Evolutionary conservation across 2,888 invertebrate species (phyloP), one percentile per base, ranked within the genome.

Genomic region (Bugulina stolonifera): DNA sequence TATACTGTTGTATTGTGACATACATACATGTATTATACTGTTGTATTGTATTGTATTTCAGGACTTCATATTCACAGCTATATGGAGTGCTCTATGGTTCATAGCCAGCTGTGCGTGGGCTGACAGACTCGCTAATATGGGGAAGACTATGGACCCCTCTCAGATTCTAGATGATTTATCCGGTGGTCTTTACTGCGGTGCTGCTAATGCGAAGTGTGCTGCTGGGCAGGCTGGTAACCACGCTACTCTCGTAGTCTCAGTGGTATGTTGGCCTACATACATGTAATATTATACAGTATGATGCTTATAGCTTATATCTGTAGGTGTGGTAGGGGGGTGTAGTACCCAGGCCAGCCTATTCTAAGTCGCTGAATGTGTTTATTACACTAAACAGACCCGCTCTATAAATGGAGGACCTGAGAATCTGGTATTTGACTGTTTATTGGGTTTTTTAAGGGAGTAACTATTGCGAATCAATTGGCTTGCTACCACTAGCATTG

Each of bases 41-140:
- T 22, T 14, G 22, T 52, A 52, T 52, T 10, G 22, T 14, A 10
- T 22, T 27, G 29, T 64, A 3, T 64, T 64, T 1, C 78, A 90
- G 89, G 90, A 91, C 83, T 89, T 90, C 78, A 83, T 87, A 18
- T 77, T 88, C 5, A 89, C 90, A 29, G 86, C 87, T 14, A 83
- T 90, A 69, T 85, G 90, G 76, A 87, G 89, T 55, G 84, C 89
- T 64, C 86, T 90, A 76, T 91, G 90, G 90, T 83, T 91, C 74
- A 89, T 90, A 35, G 88, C 88, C 71, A 88, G 89, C 76, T 88
- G 89, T 74, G 90, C 90, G 29, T 91, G 90, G 90, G 88, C 89
- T 14, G 87, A 89, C 80, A 89, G 89, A 72, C 82, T 89, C 32
- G 83, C 84, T 69, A 88, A 88, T 73, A 80, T 90, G 64, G 89